These are phyloP conservation scores for Clarias macrocephalus DNA, from an alignment of 2,113 vertebrate species.

Conservation along the genomic window DNA sequence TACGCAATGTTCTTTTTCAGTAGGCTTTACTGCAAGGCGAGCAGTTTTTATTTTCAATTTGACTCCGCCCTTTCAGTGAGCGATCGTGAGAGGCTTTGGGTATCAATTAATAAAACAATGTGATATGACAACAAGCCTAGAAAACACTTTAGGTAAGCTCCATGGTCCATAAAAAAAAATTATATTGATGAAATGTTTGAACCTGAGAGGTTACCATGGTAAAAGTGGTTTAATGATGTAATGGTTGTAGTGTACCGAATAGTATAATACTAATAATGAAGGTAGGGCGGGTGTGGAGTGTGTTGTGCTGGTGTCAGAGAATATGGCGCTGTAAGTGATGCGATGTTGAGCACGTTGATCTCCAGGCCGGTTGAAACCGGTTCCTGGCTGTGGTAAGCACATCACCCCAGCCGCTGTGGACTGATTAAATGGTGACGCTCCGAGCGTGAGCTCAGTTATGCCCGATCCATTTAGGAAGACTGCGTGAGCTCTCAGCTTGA, in stretches of 20 bases:
- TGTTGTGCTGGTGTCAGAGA: not conserved
- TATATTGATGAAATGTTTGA: not conserved
- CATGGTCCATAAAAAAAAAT: not conserved
- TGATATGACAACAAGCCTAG: not conserved
- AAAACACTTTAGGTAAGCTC: not conserved
- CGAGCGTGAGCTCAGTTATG: not conserved
- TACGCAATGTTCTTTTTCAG: no score
- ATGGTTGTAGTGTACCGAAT: not conserved
- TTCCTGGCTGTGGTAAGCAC: not conserved
- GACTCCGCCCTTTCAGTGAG: not conserved
- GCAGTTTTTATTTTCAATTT: not conserved
- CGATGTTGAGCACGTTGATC: not conserved
- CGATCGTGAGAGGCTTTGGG: not conserved
- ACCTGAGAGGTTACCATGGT: not conserved
- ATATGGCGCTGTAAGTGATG: not conserved
- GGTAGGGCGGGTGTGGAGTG: not conserved
- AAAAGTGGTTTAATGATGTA: not conserved
- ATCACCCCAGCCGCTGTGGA: not conserved
- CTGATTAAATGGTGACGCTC: not conserved
- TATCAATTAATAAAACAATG: not conserved
- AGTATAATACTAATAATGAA: not conserved
- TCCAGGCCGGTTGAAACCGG: not conserved
- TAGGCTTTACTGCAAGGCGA: no score
- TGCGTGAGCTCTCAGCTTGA: not conserved
- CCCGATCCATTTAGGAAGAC: not conserved